phyloP scores from a whole-genome alignment of 2,797 vertebrate genomes.

The Gambelia wislizenii region DNA sequence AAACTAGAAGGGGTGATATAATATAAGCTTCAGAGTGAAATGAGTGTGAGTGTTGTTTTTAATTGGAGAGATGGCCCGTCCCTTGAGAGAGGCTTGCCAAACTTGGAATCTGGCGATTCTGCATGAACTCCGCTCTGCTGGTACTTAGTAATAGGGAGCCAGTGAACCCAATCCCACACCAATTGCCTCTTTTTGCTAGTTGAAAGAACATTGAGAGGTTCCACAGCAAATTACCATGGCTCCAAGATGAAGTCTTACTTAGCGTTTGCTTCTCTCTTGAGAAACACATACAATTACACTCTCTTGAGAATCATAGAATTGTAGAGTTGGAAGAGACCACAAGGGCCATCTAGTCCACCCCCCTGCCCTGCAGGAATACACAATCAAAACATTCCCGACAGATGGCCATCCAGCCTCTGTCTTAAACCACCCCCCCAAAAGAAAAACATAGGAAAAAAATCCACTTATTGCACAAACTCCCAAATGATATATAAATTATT shows the following conservation, averaged over 20 bases:
- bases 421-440: too few relatives aligned
- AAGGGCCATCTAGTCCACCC: too few relatives aligned
- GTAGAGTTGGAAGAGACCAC: too few relatives aligned
- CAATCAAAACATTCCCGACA: too few relatives aligned
- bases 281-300: too few relatives aligned
- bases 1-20: not conserved
- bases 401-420: too few relatives aligned
- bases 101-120: not conserved
- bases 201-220: not conserved
- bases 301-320: too few relatives aligned
- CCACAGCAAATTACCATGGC: not conserved
- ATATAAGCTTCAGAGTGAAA: not conserved
- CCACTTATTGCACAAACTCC: not conserved
- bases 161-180: not conserved
- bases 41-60: fast-evolving
- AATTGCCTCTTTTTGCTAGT: not conserved
- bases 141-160: not conserved
- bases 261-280: not conserved
- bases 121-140: not conserved
- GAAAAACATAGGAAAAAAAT: not conserved
- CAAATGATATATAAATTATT: not conserved
- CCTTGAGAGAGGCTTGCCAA: conserved; percentile 1
- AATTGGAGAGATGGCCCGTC: not conserved
- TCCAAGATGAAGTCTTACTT: not conserved
- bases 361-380: too few relatives aligned